Evolutionary conservation across 1,140 invertebrate species (phyloP).

Genomic region (Adelges cooleyi): DNA sequence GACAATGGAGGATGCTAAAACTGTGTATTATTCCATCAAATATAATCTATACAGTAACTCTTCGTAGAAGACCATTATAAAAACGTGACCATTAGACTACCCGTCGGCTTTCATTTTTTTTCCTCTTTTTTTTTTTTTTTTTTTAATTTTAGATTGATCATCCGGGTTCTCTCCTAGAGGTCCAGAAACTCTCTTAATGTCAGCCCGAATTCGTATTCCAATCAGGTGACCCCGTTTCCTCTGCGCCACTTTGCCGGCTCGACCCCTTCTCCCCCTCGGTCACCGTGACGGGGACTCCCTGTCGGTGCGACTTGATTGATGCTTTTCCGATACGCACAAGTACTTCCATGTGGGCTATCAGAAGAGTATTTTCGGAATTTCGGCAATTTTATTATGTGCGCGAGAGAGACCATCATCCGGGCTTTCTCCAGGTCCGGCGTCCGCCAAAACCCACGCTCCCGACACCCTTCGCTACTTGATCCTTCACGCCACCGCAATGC

Average conservation of each 20-base stretch:
- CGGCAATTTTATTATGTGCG: conserved; percentile 19
- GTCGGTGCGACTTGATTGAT: conserved; percentile 7
- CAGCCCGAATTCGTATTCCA: conserved; percentile 15
- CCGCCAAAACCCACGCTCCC: too few species aligned
- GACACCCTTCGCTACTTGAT: too few species aligned
- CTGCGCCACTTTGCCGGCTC: background rate
- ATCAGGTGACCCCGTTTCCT: background rate
- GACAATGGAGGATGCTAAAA: too few species aligned
- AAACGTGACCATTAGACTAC: too few species aligned
- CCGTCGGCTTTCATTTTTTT: background rate
- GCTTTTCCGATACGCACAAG: conserved; percentile 1
- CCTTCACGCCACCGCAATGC: background rate
- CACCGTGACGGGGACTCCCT: background rate
- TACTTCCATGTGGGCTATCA: background rate
- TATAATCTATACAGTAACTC: too few species aligned
- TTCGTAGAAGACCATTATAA: too few species aligned
- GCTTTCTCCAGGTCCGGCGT: too few species aligned
- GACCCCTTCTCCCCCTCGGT: background rate
- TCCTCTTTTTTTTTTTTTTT: background rate
- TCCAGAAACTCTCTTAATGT: background rate
- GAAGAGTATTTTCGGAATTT: background rate
- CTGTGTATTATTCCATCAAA: too few species aligned
- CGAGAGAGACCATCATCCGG: background rate
- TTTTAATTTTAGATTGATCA: conserved; percentile 23
- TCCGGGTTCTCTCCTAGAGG: background rate